These are phyloP conservation scores for Aegithalos caudatus DNA, from an alignment of 2,113 vertebrate species.

Conservation along the genomic window DNA sequence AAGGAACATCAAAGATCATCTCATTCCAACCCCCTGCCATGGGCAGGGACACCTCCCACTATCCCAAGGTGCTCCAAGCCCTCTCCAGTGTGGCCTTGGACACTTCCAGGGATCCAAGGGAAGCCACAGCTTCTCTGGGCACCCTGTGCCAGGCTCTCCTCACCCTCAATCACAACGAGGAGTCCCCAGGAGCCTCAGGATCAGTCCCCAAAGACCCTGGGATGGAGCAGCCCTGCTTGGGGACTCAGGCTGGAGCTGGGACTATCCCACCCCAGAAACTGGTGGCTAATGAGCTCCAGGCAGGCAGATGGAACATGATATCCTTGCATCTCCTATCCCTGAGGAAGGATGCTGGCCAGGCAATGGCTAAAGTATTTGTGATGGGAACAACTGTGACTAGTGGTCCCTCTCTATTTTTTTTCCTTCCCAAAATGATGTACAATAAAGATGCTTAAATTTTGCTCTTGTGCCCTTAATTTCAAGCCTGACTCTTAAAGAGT, in stretches of 20 bases:
- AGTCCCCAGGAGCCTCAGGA: rapidly evolving
- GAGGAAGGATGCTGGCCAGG: neutral
- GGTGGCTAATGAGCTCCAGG: neutral
- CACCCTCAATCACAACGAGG: neutral
- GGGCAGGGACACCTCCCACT: neutral
- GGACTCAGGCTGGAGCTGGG: neutral
- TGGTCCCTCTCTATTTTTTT: neutral
- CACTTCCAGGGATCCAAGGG: neutral
- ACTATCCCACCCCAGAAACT: neutral
- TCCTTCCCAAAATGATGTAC: neutral
- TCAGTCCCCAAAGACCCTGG: neutral
- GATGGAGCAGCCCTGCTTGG: neutral
- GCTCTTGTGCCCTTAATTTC: neutral
- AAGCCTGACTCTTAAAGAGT: neutral
- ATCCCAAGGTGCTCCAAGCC: rapidly evolving
- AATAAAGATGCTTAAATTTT: neutral
- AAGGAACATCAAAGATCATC: neutral
- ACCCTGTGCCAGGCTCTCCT: rapidly evolving
- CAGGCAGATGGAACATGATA: neutral
- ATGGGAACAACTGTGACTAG: neutral
- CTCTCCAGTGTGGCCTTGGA: rapidly evolving
- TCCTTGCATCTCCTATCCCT: neutral
- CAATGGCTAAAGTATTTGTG: neutral
- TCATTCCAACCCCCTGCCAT: rapidly evolving
- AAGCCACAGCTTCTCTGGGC: neutral